phyloP scores from a whole-genome alignment of 2,888 invertebrate species.

The Acrobasis suavella region DNA sequence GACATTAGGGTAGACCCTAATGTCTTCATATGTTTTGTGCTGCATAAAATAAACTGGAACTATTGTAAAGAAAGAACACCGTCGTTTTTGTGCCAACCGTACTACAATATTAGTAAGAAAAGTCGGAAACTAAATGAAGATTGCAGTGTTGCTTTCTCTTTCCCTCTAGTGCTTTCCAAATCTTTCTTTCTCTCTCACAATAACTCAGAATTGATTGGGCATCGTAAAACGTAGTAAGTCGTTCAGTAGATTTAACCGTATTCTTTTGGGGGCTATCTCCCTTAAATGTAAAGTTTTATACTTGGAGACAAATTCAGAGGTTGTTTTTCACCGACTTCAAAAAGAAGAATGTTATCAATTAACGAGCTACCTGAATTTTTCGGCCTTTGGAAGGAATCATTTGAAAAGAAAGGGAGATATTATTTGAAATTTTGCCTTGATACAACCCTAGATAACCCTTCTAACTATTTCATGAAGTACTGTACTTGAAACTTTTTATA shows the following conservation, averaged over 20 bases:
- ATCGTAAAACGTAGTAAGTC: conserved; percentile 13
- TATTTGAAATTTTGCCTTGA: too few relatives aligned
- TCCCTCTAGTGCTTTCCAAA: not conserved
- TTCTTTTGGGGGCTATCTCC: conserved; percentile 7
- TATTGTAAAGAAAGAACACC: not conserved
- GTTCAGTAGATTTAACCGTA: conserved; percentile 16
- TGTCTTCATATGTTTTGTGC: too few relatives aligned
- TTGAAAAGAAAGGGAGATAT: too few relatives aligned
- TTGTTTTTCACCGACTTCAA: too few relatives aligned
- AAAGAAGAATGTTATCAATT: too few relatives aligned
- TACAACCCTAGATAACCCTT: too few relatives aligned
- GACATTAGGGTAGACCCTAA: too few relatives aligned
- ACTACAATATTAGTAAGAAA: conserved; percentile 15
- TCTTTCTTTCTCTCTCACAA: not conserved
- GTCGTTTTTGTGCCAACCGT: conserved; percentile 4
- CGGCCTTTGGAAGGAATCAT: too few relatives aligned
- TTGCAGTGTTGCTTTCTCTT: conserved; percentile 14
- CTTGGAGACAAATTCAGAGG: not conserved
- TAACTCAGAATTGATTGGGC: conserved; percentile 18
- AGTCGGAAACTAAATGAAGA: conserved; percentile 17
- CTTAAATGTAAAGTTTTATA: not conserved
- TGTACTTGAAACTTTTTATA: too few relatives aligned
- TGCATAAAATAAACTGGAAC: too few relatives aligned
- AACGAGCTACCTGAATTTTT: too few relatives aligned
- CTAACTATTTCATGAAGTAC: too few relatives aligned